Evolutionary conservation across 2,888 invertebrate species (phyloP).

Genomic region (Lithophane semibrunnea): DNA sequence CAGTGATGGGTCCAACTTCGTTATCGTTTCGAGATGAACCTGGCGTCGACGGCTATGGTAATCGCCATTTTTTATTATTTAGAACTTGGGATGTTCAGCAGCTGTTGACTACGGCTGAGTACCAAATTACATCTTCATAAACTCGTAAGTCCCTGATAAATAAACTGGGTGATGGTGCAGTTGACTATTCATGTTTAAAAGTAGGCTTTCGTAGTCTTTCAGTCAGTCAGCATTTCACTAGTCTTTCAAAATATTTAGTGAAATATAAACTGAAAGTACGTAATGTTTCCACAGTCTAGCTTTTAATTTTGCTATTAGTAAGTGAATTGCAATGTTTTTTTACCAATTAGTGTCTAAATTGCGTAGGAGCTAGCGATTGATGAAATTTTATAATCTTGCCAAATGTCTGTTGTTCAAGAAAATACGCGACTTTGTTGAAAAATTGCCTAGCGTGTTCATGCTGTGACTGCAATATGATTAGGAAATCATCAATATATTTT

Average conservation of each 20-base stretch:
- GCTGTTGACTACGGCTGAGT: not conserved
- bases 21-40: not conserved
- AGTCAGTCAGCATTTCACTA: too few species aligned
- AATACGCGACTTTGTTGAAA: conserved; percentile 42
- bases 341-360: conserved; percentile 49
- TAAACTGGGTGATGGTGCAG: not conserved
- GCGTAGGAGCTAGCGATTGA: conserved; percentile 47
- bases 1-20: too few species aligned
- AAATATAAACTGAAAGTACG: conserved; percentile 12
- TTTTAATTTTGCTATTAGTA: conserved; percentile 29
- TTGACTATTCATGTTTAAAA: not conserved
- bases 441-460: conserved; percentile 14
- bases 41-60: not conserved
- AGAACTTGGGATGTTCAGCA: not conserved
- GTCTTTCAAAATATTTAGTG: conserved; percentile 34
- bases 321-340: conserved; percentile 37
- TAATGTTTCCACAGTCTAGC: conserved; percentile 30
- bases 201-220: not conserved
- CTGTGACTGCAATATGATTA: conserved; percentile 26
- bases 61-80: not conserved
- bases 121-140: not conserved
- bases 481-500: conserved; percentile 45
- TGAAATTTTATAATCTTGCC: conserved; percentile 52
- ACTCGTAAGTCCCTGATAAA: not conserved
- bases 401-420: conserved; percentile 50